These are phyloP conservation scores for Pipistrellus pipistrellus DNA, from an alignment of 2,797 vertebrate genomes.

Conservation along the genomic window DNA sequence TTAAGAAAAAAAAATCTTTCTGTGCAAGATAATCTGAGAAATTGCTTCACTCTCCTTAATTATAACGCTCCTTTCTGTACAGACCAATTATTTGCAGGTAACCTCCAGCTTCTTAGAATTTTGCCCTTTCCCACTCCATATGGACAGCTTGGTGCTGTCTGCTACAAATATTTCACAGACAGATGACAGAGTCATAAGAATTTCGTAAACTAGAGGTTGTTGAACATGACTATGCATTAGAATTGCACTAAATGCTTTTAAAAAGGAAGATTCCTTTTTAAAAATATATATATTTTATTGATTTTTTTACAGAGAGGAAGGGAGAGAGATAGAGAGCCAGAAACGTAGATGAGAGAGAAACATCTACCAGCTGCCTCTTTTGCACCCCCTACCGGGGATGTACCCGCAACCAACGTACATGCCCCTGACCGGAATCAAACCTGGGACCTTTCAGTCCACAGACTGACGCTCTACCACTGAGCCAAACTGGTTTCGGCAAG, in stretches of 20 bases:
- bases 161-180: not conserved
- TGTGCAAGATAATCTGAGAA: not conserved
- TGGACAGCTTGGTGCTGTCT: not conserved
- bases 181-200: not conserved
- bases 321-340: no score
- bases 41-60: not conserved
- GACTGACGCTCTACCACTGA: no score
- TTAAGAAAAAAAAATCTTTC: not conserved
- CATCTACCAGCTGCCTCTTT: no score
- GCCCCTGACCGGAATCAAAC: no score
- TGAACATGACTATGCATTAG: not conserved
- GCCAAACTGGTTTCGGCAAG: not conserved
- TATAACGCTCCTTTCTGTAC: not conserved
- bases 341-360: no score
- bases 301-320: no score
- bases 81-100: not conserved
- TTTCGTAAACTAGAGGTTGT: not conserved
- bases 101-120: not conserved
- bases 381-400: no score
- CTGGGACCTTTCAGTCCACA: no score
- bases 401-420: no score
- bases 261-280: constrained; percentile 4
- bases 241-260: not conserved
- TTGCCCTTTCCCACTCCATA: not conserved
- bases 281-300: no score